Evolutionary conservation across 1,140 invertebrate genomes (phyloP).

Genomic region (Capitella teleta): DNA sequence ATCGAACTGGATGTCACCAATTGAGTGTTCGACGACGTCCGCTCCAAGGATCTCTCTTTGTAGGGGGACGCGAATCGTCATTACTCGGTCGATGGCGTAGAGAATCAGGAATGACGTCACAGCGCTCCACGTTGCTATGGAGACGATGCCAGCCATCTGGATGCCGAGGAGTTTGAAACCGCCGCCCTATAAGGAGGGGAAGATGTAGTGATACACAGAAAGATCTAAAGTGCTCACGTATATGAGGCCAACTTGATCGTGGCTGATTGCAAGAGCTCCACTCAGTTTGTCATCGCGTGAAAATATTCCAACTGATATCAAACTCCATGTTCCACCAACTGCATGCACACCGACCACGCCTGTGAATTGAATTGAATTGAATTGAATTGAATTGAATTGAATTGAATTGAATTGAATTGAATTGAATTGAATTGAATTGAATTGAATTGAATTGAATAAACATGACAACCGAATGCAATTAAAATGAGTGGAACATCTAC

Average conservation of each 20-base stretch:
- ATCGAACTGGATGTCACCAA: constrained; percentile 6
- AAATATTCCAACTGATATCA: constrained; percentile 34
- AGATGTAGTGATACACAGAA: too few species aligned
- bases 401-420: not conserved
- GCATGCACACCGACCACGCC: constrained; percentile 41
- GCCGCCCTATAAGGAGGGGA: not conserved
- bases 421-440: constrained; percentile 1
- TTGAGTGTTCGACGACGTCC: constrained; percentile 35
- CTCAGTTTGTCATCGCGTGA: constrained; percentile 19
- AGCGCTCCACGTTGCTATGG: constrained; percentile 6
- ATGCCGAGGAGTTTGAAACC: not conserved
- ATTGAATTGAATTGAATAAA: constrained; percentile 1
- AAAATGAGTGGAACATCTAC: not conserved
- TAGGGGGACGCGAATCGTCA: constrained; percentile 30
- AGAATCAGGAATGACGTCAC: constrained; percentile 15
- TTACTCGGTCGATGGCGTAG: constrained; percentile 23
- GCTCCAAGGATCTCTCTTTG: constrained; percentile 38
- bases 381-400: constrained; percentile 1
- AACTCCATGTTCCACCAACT: constrained; percentile 34
- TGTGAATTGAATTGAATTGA: constrained; percentile 1
- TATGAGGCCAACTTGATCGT: not conserved
- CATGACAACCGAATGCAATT: too few species aligned
- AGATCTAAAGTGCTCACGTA: too few species aligned
- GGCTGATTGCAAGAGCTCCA: not conserved
- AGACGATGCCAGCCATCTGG: not conserved